Conservation (phyloP, 2,113 vertebrate genomes). For the Peromyscus polionotus region DNA sequence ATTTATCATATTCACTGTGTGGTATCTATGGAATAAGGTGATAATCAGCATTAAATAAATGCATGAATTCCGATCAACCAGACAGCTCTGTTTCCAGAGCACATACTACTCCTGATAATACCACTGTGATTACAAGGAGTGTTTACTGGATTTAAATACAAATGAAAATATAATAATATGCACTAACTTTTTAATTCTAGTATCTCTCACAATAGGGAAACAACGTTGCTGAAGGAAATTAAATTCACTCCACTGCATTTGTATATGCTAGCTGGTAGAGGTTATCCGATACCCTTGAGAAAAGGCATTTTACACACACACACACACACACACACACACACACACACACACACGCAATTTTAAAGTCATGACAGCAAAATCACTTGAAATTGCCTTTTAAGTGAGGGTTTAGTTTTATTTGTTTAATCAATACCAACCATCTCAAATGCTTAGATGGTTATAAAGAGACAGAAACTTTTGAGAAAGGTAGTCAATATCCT, state of each 20-base stretch:
- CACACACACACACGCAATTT: conserved; percentile 58
- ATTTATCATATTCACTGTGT: neutral
- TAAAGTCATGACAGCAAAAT: conserved; percentile 77
- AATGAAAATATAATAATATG: conserved; percentile 47
- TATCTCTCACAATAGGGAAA: neutral
- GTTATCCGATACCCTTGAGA: conserved; percentile 78
- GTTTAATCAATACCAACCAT: conserved; percentile 81
- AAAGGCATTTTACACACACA: conserved; percentile 70
- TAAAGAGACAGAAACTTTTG: conserved; percentile 68
- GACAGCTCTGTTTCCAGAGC: neutral
- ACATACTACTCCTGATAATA: neutral
- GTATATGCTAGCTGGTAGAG: conserved; percentile 56
- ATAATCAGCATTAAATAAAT: conserved; percentile 56
- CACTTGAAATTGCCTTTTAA: conserved; percentile 82
- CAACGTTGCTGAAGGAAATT: conserved; percentile 65
- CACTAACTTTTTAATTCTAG: conserved; percentile 50
- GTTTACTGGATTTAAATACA: conserved; percentile 44
- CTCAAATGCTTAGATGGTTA: conserved; percentile 48
- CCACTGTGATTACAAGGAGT: conserved; percentile 48
- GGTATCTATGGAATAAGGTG: conserved; percentile 5
- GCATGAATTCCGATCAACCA: conserved; percentile 47
- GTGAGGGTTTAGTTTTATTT: conserved; percentile 78
- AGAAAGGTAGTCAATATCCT: conserved; percentile 1
- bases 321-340: conserved; percentile 70
- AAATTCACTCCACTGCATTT: conserved; percentile 61